Base-by-base conservation (phyloP, 2,797 vertebrate genomes). In the Notolabrus celidotus region DNA sequence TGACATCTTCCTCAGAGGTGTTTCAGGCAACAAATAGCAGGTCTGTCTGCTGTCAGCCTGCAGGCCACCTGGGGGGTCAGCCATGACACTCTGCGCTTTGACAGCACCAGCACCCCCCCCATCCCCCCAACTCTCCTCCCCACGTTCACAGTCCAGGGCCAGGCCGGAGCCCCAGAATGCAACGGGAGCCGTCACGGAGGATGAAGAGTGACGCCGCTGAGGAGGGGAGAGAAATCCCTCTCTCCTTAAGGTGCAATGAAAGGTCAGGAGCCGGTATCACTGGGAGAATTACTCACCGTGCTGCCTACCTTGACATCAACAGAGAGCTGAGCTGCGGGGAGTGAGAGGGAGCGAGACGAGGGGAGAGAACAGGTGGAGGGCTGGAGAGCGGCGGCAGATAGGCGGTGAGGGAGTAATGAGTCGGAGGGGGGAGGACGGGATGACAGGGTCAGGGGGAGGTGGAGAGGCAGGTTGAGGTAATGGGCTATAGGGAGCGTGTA, bases 1-100 rank as follows among this genome's bases (percentile, higher is more conserved):
- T 90, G 90, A 93, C 87, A 88, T 88, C 89, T 90, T 86, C 86
- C 82, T 91, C 81, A 79, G 84, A 91, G 86, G 85, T 88, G 86
- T 85, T 88, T 84, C 66, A 87, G 84, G 68, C 83, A 89, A 91
- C 85, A 90, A 91, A 89, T 89, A 90, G 88, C 84, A 86, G 90
- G 86, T 91, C 86, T 91, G 90, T 91, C 90, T 79, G 83, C 91
- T 89, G 90, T 91, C 89, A 89, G 85, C 84, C 88, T 70, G 67
- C 19, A 76, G 83, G 86, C 83, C 80, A 84, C 86, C 85, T 80
- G 67, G 86, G 80, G 81, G 88, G 88, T 88, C 82, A 84, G 65
- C 45, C 68, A 79, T 91, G 89, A 91, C 84, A 89, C 80, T 85
- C 67, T 51, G 55, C 33, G 7, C 70, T 42, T 38, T 91, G 89